Evolutionary conservation across 2,113 vertebrate species (phyloP), one percentile per base, ranked within the genome.

Genomic region (Prunella himalayana): DNA sequence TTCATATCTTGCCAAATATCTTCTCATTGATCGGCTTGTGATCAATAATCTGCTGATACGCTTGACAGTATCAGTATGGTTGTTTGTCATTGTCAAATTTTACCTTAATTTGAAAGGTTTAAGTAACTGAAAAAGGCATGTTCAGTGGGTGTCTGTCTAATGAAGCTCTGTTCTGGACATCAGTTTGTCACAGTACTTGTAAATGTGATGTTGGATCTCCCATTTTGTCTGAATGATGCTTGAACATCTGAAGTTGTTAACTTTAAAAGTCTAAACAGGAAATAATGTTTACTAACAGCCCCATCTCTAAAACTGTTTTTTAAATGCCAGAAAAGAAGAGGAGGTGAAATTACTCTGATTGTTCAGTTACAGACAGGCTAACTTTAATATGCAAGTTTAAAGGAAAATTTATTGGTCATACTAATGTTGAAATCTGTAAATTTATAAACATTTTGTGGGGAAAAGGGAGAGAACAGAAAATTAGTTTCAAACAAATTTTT

Each of bases 151-250:
- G 45, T 51, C 30, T 79, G 21, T 54, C 39, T 75, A 37, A 54
- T 53, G 63, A 72, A 76, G 27, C 44, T 65, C 65, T 54, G 14
- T 68, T 89, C 41, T 45, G 41, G 53, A 84, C 73, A 53, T 45
- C 19, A 59, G 77, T 47, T 51, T 0, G 0, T 61, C 28, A 9
- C 7, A 27, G 37, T n/a, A 11, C 15, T 10, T 53, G 49, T 61
- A 0, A 6, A 1, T 35, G 14, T 39, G 73, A 37, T 91, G 28
- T 44, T 85, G 65, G n/a, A 17, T 76, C 63, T 82, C 24, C 41
- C 13, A 9, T 85, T 94, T 87, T 89, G 25, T 90, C 9, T 37
- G 33, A 81, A 39, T 39, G 69, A 63, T 0, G 1, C 54, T 78
- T 95, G 64, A 86, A 51, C 10, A 10, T 31, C 30, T 37, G 16